Base-by-base conservation (phyloP, 2,113 vertebrate genomes). In the Pitta sordida region DNA sequence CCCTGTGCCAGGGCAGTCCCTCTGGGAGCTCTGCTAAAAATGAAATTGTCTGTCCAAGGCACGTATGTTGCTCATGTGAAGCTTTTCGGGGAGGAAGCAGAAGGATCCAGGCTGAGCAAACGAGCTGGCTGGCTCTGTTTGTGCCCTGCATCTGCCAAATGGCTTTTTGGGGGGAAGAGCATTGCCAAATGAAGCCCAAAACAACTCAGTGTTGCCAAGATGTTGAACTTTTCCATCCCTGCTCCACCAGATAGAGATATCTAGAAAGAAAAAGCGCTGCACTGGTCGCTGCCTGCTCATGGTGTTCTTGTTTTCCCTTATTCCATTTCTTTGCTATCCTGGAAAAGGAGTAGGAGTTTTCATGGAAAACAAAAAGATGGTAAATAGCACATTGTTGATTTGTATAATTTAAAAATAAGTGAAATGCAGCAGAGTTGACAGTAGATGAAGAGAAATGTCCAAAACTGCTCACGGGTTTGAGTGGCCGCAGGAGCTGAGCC, bases 21-120 rank as follows among this genome's bases (percentile, higher is more conserved):
- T 62, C 48, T 6, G 3, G 71, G 49, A 60, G 37, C 64, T 64
- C 18, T n/a, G 51, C 68, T 70, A 11, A 34, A 34, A 30, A 43
- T n/a, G 44, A 13, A 48, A 18, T 17, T 13, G 48, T 5, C 48
- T 70, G 70, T 11, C 69, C 1, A 10, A 53, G 64, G 32, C 7
- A 4, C 0, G 0, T 32, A 1, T 36, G 30, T 22, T 52, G 69
- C 62, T 95, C 1, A 0, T 56, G 52, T 20, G 24, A 29, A 55
- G 27, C 27, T 36, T n/a, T 79, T 36, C n/a, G n/a, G n/a, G 55
- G 63, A 70, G 53, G 23, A 63, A 43, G 60, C 2, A 3, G 27
- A 46, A 39, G 49, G 37, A 55, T 22, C 0, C 6, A 77, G 76
- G 63, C 68, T 78, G 34, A 53, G 65, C 22, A 49, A 70, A 55